Percentiles rank a stretch among this genome's conserved stretches.
These are phyloP conservation scores for Camponotus vicinus DNA, from an alignment of 1,140 invertebrate genomes.

Conservation along the genomic window DNA sequence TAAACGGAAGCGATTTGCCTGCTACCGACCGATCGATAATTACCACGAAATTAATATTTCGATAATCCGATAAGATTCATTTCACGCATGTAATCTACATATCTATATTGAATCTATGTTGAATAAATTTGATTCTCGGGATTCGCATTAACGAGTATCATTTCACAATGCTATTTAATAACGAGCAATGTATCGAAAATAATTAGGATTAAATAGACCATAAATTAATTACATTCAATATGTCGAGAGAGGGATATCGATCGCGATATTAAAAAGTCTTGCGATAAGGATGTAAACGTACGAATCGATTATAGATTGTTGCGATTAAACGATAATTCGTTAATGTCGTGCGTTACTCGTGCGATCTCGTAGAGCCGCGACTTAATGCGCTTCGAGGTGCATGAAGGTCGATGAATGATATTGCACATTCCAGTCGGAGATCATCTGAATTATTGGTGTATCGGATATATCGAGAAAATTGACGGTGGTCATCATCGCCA, in stretches of 20 bases:
- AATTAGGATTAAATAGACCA: slow-evolving; percentile 39
- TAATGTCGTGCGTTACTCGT: slow-evolving; percentile 30
- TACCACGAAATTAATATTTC: slow-evolving; percentile 57
- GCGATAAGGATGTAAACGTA: not conserved
- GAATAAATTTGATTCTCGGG: slow-evolving; percentile 19
- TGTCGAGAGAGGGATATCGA: not conserved
- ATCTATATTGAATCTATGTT: not conserved
- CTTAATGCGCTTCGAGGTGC: not conserved
- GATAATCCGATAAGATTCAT: slow-evolving; percentile 50
- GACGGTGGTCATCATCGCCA: slow-evolving; percentile 85
- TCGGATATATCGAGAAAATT: slow-evolving; percentile 84
- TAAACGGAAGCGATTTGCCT: slow-evolving; percentile 22
- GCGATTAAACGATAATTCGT: slow-evolving; percentile 43
- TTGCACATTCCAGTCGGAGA: slow-evolving; percentile 64
- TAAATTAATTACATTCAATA: slow-evolving; percentile 37
- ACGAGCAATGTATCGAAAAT: slow-evolving; percentile 45
- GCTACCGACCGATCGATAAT: slow-evolving; percentile 32
- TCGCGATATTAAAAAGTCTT: slow-evolving; percentile 37
- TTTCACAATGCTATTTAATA: slow-evolving; percentile 37
- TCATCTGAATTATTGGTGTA: slow-evolving; percentile 82
- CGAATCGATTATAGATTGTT: not conserved
- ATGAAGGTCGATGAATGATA: slow-evolving; percentile 69
- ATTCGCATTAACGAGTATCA: slow-evolving; percentile 32
- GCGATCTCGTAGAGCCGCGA: not conserved
- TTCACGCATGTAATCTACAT: slow-evolving; percentile 14